Conservation (phyloP, 2,797 vertebrate species). For the Enteromius trimaculatus region DNA sequence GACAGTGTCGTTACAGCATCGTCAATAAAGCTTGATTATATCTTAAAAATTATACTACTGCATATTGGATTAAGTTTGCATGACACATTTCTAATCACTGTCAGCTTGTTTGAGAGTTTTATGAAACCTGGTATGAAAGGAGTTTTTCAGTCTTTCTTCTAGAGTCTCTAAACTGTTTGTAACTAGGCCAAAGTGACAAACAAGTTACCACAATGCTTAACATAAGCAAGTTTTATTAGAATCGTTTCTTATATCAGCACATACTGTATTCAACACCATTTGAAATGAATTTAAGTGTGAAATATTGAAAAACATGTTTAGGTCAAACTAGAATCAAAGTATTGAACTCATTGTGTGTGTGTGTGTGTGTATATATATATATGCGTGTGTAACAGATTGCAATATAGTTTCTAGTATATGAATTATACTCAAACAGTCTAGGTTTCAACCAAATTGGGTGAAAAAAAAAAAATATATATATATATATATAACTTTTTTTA, state of each 20-base stretch:
- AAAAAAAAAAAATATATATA: too few species aligned
- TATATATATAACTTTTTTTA: too few species aligned
- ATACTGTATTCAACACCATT: not conserved
- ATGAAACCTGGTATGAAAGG: not conserved
- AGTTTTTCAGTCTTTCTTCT: not conserved
- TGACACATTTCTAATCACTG: not conserved
- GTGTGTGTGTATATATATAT: too few species aligned
- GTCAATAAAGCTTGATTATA: slow-evolving; percentile 1
- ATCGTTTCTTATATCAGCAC: not conserved
- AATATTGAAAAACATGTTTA: not conserved
- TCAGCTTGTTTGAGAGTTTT: slow-evolving; percentile 5
- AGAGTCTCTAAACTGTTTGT: not conserved
- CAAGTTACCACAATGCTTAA: not conserved
- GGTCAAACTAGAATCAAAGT: not conserved
- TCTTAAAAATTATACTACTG: not conserved
- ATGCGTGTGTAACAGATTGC: too few species aligned
- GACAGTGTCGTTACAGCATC: not conserved
- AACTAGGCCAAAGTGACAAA: not conserved
- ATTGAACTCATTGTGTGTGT: not conserved
- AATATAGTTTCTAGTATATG: too few species aligned
- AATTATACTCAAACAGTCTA: not conserved
- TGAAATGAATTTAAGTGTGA: not conserved
- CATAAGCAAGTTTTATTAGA: not conserved
- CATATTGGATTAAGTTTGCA: slow-evolving; percentile 17
- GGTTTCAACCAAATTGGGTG: not conserved